Conservation (phyloP, 2,888 invertebrate species). For the Phragmatobia fuliginosa region DNA sequence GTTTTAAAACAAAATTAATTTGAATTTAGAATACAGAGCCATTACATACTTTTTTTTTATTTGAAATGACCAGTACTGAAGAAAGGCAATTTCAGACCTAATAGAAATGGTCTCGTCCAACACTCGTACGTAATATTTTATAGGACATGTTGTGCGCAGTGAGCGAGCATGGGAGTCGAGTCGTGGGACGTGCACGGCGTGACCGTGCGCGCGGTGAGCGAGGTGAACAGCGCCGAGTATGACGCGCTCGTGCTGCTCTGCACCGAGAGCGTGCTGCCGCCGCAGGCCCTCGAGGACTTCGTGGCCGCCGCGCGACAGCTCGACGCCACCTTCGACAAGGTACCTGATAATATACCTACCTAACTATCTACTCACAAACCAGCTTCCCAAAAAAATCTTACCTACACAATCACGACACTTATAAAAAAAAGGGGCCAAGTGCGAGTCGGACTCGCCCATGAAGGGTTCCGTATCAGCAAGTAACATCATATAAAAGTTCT, state of each 20-base stretch:
- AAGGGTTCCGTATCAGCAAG: no score
- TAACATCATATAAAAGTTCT: no score
- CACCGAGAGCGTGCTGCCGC: conserved; percentile 57
- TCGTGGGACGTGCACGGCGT: conserved; percentile 52
- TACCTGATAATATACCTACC: no score
- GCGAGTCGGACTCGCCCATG: no score
- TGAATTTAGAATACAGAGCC: no score
- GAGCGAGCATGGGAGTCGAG: background rate
- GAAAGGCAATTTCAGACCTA: no score
- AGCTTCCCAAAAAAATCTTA: background rate
- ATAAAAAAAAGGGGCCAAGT: background rate
- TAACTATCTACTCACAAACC: background rate
- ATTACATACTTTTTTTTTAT: no score
- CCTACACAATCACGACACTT: background rate
- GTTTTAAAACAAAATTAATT: no score
- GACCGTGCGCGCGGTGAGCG: conserved; percentile 58
- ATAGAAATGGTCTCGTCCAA: no score
- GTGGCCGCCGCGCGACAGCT: conserved; percentile 72
- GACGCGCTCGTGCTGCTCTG: conserved; percentile 84
- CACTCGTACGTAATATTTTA: no score
- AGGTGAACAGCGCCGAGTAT: conserved; percentile 75
- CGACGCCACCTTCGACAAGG: conserved; percentile 82
- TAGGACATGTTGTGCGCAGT: background rate
- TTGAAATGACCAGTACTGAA: no score
- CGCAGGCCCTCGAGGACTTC: conserved; percentile 75